Evolutionary conservation across 2,797 vertebrate genomes (phyloP).

Genomic region (Gobio occitaniae): DNA sequence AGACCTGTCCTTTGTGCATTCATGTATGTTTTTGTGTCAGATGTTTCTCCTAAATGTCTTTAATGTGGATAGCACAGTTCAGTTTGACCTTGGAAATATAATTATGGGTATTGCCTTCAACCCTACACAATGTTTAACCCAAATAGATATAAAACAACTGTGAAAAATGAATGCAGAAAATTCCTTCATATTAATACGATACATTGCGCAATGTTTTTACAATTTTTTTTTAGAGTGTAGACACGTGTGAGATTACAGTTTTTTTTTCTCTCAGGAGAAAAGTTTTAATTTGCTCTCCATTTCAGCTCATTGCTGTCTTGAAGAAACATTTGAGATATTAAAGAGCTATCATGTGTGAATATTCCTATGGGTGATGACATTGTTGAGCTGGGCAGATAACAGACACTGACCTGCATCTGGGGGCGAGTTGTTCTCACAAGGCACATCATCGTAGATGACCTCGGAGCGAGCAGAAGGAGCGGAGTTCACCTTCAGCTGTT

Average conservation of each 20-base stretch:
- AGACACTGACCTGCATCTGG: constrained; percentile 74
- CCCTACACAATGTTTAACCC: not conserved
- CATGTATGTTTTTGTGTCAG: not conserved
- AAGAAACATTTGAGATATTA: not conserved
- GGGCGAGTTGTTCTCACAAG: constrained; percentile 73
- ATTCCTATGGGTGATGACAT: not conserved
- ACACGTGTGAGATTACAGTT: not conserved
- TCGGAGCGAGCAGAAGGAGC: constrained; percentile 63
- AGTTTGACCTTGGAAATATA: not conserved
- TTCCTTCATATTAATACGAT: not conserved
- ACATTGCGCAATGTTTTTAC: not conserved
- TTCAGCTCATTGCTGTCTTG: not conserved
- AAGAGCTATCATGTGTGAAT: not conserved
- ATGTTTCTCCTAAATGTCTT: not conserved
- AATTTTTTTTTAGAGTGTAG: not conserved
- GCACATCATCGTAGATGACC: constrained; percentile 88
- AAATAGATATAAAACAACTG: not conserved
- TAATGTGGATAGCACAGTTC: not conserved
- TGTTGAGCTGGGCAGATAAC: not conserved
- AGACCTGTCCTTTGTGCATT: not conserved
- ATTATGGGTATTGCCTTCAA: not conserved
- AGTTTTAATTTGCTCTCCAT: not conserved
- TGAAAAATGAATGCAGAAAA: not conserved
- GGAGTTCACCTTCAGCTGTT: constrained; percentile 27
- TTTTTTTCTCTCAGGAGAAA: not conserved